Conservation (phyloP, 2,113 vertebrate species). For the Labrus mixtus region DNA sequence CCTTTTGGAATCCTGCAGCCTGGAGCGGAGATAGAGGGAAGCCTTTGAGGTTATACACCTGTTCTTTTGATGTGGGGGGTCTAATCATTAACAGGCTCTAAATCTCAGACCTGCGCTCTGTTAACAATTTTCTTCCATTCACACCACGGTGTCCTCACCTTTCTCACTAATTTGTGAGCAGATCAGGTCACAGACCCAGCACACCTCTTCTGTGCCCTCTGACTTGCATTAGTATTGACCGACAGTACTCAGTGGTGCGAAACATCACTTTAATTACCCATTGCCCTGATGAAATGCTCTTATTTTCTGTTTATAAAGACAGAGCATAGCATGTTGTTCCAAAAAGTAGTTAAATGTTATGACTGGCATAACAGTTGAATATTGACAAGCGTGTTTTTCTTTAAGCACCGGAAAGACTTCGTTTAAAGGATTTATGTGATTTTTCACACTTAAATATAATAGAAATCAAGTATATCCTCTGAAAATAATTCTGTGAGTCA, state of each 20-base stretch:
- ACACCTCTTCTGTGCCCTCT: slow-evolving; percentile 33
- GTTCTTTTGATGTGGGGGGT: slow-evolving; percentile 27
- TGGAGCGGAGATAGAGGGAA: slow-evolving; percentile 13
- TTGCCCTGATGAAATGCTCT: slow-evolving; percentile 26
- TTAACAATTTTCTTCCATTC: slow-evolving; percentile 45
- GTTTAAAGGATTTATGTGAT: too few species aligned
- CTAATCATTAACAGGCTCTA: slow-evolving; percentile 39
- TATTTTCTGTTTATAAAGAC: slow-evolving; percentile 24
- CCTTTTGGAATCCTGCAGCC: slow-evolving; percentile 29
- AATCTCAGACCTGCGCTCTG: slow-evolving; percentile 14
- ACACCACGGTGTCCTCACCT: slow-evolving; percentile 34
- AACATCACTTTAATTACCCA: slow-evolving; percentile 53
- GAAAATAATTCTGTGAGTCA: too few species aligned
- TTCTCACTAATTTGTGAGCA: slow-evolving; percentile 24
- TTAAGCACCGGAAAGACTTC: too few species aligned
- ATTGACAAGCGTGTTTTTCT: background rate
- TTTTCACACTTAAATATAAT: too few species aligned
- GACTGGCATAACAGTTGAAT: background rate
- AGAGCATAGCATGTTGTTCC: slow-evolving; percentile 10
- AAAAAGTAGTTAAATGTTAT: slow-evolving; percentile 7
- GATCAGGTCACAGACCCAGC: slow-evolving; percentile 25
- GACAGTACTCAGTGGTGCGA: slow-evolving; percentile 25
- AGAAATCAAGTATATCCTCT: too few species aligned
- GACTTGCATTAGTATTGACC: slow-evolving; percentile 41
- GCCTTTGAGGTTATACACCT: slow-evolving; percentile 29